Conservation (phyloP, 2,113 vertebrate species). For the Hepsetus odoe region DNA sequence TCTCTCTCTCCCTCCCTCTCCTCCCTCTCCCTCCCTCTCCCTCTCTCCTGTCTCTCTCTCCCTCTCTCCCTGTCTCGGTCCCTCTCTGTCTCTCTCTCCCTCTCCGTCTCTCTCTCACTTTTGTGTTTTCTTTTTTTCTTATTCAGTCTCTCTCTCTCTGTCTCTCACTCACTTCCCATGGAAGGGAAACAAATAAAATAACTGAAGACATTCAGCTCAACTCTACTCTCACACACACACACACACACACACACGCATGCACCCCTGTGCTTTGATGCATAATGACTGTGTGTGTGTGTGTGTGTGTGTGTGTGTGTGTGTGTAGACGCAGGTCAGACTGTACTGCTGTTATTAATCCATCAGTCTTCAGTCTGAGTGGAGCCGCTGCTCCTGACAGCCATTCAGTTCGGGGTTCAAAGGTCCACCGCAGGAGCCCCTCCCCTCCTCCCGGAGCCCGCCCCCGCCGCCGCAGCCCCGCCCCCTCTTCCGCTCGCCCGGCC, state of each 20-base stretch:
- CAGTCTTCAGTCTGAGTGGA: slow-evolving; percentile 77
- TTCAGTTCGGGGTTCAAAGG: slow-evolving; percentile 71
- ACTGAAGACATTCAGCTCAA: not conserved
- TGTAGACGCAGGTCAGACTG: slow-evolving; percentile 76
- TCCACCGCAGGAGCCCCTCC: slow-evolving; percentile 54
- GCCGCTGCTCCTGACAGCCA: slow-evolving; percentile 73
- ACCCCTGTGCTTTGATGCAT: slow-evolving; percentile 33
- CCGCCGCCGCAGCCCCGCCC: slow-evolving; percentile 56
- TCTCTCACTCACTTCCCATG: too few species aligned
- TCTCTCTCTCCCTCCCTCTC: too few species aligned
- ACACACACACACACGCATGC: slow-evolving; percentile 6
- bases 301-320: slow-evolving; percentile 61
- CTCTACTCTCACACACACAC: not conserved
- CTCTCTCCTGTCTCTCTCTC: too few species aligned
- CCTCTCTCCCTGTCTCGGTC: too few species aligned
- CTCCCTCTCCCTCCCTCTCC: too few species aligned
- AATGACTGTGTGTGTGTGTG: slow-evolving; percentile 63
- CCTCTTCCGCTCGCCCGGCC: slow-evolving; percentile 44
- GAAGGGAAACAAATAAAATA: too few species aligned
- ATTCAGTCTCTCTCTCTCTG: too few species aligned
- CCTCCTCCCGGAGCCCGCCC: slow-evolving; percentile 58
- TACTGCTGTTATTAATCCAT: slow-evolving; percentile 78
- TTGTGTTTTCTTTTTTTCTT: too few species aligned
- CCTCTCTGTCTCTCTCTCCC: too few species aligned
- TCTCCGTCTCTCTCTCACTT: too few species aligned